Evolutionary conservation across 1,140 invertebrate species (phyloP).

Genomic region (Proctacanthus coquilletti): DNA sequence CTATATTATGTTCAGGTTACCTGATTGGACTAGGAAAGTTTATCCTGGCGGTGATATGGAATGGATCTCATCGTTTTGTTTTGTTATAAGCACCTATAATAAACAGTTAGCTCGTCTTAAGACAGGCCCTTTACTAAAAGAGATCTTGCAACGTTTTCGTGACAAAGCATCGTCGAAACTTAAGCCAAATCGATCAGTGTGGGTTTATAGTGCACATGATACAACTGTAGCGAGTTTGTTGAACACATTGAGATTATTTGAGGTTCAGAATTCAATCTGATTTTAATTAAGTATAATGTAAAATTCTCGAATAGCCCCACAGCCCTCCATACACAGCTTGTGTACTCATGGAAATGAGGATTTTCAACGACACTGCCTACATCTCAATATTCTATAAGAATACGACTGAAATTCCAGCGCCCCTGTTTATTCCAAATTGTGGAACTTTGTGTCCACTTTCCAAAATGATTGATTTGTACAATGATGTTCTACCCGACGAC

Average conservation of each 20-base stretch:
- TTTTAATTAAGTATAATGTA: not conserved
- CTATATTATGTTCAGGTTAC: constrained; percentile 36
- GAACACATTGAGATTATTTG: constrained; percentile 53
- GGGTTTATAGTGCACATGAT: constrained; percentile 70
- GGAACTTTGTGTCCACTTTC: constrained; percentile 38
- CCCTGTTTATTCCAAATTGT: constrained; percentile 43
- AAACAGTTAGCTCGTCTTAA: constrained; percentile 36
- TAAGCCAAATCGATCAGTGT: constrained; percentile 41
- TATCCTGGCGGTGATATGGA: constrained; percentile 33
- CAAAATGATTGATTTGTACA: constrained; percentile 35
- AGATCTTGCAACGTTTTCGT: constrained; percentile 43
- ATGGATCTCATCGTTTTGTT: constrained; percentile 34
- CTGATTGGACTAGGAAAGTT: constrained; percentile 48
- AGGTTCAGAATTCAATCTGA: constrained; percentile 18
- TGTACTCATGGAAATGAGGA: constrained; percentile 53
- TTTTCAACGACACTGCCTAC: constrained; percentile 19
- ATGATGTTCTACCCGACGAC: constrained; percentile 35
- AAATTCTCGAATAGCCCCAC: constrained; percentile 25
- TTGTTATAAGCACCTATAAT: constrained; percentile 34
- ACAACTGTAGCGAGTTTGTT: constrained; percentile 63
- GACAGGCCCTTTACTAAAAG: constrained; percentile 47
- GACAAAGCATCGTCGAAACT: constrained; percentile 28
- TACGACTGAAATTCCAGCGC: constrained; percentile 32
- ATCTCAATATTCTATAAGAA: constrained; percentile 48
- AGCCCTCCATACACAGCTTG: constrained; percentile 56